Conservation (phyloP, 2,113 vertebrate genomes). For the Lynx canadensis region DNA sequence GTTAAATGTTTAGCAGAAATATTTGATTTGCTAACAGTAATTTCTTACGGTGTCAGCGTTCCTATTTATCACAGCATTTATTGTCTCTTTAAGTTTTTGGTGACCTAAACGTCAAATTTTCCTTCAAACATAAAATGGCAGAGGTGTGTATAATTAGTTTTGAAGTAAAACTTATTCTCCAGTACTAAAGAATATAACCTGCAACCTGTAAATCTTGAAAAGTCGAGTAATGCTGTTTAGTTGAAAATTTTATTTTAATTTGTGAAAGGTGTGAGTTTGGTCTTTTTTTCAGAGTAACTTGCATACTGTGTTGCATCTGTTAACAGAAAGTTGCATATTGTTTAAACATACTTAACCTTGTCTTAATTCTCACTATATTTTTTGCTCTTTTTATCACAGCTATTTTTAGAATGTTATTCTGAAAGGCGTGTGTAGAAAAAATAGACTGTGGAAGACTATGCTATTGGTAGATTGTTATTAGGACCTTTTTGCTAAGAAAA, state of each 20-base stretch:
- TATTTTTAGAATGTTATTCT: conserved; percentile 20
- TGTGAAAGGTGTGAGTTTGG: background rate
- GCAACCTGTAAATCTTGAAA: background rate
- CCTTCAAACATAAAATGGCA: background rate
- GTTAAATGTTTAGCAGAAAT: background rate
- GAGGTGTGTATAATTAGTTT: background rate
- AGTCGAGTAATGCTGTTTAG: background rate
- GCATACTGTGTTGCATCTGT: background rate
- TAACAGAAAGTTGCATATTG: background rate
- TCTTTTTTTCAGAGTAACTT: background rate
- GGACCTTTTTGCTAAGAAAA: conserved; percentile 46
- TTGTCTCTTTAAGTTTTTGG: background rate
- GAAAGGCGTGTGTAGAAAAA: conserved; percentile 24
- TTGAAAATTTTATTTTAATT: conserved; percentile 31
- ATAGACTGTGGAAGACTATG: background rate
- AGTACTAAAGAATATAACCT: background rate
- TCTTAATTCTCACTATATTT: background rate
- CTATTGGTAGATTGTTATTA: conserved; percentile 32
- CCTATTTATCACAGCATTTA: background rate
- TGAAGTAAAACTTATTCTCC: background rate
- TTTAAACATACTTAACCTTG: conserved; percentile 3
- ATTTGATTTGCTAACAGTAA: background rate
- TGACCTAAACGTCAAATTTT: background rate
- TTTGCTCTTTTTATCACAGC: conserved; percentile 11
- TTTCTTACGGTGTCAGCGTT: conserved; percentile 35